Base-by-base conservation (phyloP, 2,113 vertebrate species). In the Bufo bufo region DNA sequence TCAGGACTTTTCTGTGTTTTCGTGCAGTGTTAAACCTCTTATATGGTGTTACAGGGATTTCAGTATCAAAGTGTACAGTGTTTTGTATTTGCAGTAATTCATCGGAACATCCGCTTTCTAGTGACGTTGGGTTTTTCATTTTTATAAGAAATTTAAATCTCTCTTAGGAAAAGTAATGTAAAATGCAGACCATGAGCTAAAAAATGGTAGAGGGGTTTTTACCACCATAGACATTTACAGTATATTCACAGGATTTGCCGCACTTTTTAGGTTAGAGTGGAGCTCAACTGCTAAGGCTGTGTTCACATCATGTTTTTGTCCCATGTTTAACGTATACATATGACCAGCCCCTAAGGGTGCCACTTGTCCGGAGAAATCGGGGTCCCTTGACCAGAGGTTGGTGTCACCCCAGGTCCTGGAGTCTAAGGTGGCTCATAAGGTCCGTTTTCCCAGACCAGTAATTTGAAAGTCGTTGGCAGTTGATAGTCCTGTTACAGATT, bases 1-100 rank as follows among this genome's bases (percentile, higher is more conserved):
- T 13, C 69, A 72, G 81, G 59, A 50, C 61, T 50, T 49, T 49
- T n/a, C 45, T 14, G 52, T 74, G 72, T 86, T 16, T 77, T 50
- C 23, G 85, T 86, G 75, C 61, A 50, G 75, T 86, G 72, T 63
- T 79, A 43, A 52, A 49, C 43, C 23, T 75, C 52, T 75, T 61
- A 1, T 58, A 72, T 69, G 75, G 58, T 80, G 75, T 80, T 78
- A 69, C 85, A 69, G 75, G 75, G 85, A 66, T 86, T 78, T 66
- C 61, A 79, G 8, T 86, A 84, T 63, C 47, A 12, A 3, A 43
- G 33, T 85, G 52, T 54, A 52, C 52, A 47, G 54, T 86, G 74
- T 77, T 77, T 86, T 69, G 77, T 86, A 86, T 80, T 79, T 86
- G 54, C 61, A 20, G 85, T 54, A 45, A 63, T 50, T 33, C 75